These are phyloP conservation scores for Actinia tenebrosa DNA, from an alignment of 64 coral and sea anemone genomes.

Conservation along the genomic window DNA sequence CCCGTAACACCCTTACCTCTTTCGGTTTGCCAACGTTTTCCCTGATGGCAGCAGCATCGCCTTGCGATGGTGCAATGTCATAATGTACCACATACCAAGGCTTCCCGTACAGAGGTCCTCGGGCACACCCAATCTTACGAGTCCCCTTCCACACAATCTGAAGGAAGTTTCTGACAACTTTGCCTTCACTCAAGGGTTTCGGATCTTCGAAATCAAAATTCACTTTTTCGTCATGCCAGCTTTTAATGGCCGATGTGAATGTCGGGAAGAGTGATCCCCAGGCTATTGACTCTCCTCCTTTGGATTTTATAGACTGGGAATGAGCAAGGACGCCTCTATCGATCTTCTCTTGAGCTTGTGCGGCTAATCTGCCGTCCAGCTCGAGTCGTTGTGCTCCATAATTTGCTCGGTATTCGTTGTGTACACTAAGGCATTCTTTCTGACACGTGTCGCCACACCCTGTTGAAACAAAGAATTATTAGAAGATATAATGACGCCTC, in stretches of 20 bases:
- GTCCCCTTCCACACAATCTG: conserved; percentile 63
- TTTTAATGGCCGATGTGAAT: conserved; percentile 70
- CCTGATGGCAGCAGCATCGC: not conserved
- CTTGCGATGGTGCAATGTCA: conserved; percentile 38
- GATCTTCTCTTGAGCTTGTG: conserved; percentile 57
- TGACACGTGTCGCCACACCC: conserved; percentile 50
- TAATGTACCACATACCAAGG: conserved; percentile 77
- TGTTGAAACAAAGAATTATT: not conserved
- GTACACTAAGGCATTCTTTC: conserved; percentile 51
- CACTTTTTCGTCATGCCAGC: conserved; percentile 63
- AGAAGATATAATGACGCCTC: not conserved
- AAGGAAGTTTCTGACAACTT: conserved; percentile 53
- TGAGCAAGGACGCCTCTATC: conserved; percentile 62
- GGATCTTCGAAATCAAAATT: conserved; percentile 50
- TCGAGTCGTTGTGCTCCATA: conserved; percentile 28
- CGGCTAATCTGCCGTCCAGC: conserved; percentile 38
- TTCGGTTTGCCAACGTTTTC: conserved; percentile 42
- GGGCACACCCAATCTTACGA: conserved; percentile 54
- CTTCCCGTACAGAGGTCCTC: conserved; percentile 58
- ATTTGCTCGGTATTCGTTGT: conserved; percentile 65
- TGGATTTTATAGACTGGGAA: conserved; percentile 51
- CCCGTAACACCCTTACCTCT: not conserved
- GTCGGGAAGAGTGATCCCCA: conserved; percentile 81
- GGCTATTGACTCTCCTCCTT: conserved; percentile 61
- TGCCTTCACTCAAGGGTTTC: not conserved